A percentile compares a stretch with the other conserved stretches of the same genome.
Conservation (phyloP, 2,113 vertebrate species). For the Notechis scutatus region DNA sequence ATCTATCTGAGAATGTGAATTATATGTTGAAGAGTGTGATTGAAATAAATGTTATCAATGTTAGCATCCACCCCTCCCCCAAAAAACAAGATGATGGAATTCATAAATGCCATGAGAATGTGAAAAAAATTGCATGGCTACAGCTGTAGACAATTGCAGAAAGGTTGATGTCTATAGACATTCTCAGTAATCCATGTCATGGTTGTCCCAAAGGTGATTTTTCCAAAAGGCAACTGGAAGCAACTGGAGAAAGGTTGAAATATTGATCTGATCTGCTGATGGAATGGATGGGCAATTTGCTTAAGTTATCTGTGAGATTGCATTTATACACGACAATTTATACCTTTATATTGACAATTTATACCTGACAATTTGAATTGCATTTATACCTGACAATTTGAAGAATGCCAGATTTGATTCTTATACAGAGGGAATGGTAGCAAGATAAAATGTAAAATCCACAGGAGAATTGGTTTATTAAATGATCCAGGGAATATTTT, state of each 20-base stretch:
- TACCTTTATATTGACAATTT: background rate
- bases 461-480: background rate
- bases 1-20: background rate
- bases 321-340: background rate
- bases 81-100: background rate
- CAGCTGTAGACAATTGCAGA: background rate
- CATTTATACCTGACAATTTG: background rate
- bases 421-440: background rate
- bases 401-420: background rate
- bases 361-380: background rate
- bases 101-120: background rate
- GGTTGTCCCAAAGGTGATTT: background rate
- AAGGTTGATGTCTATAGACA: background rate
- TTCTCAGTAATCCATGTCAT: background rate
- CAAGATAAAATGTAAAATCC: background rate
- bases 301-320: background rate
- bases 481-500: background rate
- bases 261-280: background rate
- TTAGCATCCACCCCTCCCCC: background rate
- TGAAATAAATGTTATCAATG: background rate
- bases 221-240: background rate
- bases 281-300: background rate
- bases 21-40: background rate
- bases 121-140: background rate
- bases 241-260: background rate